These are phyloP conservation scores for Tetragonisca angustula DNA, from an alignment of 2,888 invertebrate species.

Conservation along the genomic window DNA sequence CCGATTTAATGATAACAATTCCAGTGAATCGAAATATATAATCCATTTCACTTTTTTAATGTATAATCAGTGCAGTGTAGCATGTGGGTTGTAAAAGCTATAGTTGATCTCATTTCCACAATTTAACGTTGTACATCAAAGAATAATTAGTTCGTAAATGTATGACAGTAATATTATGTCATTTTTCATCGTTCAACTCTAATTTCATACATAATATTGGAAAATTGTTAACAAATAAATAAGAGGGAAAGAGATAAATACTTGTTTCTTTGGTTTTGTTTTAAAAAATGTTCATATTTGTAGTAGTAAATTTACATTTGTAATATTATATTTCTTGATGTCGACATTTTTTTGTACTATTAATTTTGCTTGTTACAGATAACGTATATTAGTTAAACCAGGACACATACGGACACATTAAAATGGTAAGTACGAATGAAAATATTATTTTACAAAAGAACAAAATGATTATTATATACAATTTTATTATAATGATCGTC, in stretches of 20 bases:
- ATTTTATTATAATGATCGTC: slow-evolving; percentile 32
- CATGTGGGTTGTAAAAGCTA: background rate
- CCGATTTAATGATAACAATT: background rate
- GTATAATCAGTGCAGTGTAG: background rate
- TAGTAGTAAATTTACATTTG: background rate
- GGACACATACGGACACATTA: background rate
- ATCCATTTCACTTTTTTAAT: background rate
- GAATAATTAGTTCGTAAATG: background rate
- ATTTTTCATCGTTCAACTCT: background rate
- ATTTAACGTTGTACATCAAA: background rate
- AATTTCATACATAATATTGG: background rate
- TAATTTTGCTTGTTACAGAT: slow-evolving; percentile 51
- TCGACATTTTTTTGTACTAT: background rate
- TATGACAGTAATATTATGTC: background rate
- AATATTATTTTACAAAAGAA: background rate
- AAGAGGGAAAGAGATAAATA: too few species aligned
- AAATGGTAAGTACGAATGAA: slow-evolving; percentile 55
- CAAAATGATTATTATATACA: background rate
- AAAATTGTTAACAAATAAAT: background rate
- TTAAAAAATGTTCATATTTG: too few species aligned
- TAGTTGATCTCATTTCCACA: background rate
- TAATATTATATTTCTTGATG: background rate
- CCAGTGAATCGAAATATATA: background rate
- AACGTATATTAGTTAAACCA: slow-evolving; percentile 1
- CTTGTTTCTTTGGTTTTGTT: too few species aligned